These are phyloP conservation scores for Archips xylosteana DNA, from an alignment of 2,888 invertebrate species.

Conservation along the genomic window DNA sequence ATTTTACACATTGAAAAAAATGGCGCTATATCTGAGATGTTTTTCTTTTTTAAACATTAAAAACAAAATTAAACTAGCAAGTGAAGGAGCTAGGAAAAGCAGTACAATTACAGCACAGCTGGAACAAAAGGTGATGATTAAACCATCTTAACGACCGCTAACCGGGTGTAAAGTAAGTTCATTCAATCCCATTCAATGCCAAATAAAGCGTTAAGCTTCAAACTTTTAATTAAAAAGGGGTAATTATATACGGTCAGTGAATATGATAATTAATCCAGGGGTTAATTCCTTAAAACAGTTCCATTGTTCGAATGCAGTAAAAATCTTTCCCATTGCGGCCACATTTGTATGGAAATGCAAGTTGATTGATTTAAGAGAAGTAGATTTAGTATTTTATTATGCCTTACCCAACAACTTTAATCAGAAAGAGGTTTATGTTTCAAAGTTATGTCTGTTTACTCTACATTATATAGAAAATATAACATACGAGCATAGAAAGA, in stretches of 20 bases:
- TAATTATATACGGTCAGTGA: slow-evolving; percentile 81
- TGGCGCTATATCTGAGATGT: too few species aligned
- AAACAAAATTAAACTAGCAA: neutral
- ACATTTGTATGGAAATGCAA: slow-evolving; percentile 52
- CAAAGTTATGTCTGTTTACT: neutral
- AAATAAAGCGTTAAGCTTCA: slow-evolving; percentile 75
- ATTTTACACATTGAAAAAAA: too few species aligned
- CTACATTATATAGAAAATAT: too few species aligned
- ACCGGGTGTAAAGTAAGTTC: slow-evolving; percentile 22
- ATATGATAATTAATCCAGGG: slow-evolving; percentile 81
- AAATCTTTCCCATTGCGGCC: slow-evolving; percentile 60
- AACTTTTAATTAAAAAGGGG: slow-evolving; percentile 81
- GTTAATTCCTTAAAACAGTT: slow-evolving; percentile 79
- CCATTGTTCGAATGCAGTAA: slow-evolving; percentile 78
- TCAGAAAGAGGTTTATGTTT: neutral
- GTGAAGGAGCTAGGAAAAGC: neutral
- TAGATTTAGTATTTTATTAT: neutral
- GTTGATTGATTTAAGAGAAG: slow-evolving; percentile 29
- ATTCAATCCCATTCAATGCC: slow-evolving; percentile 54
- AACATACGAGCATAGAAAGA: too few species aligned
- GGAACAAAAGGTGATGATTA: slow-evolving; percentile 1
- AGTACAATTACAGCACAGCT: neutral
- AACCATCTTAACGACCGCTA: slow-evolving; percentile 18
- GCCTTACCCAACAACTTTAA: neutral
- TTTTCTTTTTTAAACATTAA: neutral